Percentiles rank a stretch among this genome's conserved stretches.
Conservation (phyloP, 2,113 vertebrate species). For the Emydocephalus ijimae region DNA sequence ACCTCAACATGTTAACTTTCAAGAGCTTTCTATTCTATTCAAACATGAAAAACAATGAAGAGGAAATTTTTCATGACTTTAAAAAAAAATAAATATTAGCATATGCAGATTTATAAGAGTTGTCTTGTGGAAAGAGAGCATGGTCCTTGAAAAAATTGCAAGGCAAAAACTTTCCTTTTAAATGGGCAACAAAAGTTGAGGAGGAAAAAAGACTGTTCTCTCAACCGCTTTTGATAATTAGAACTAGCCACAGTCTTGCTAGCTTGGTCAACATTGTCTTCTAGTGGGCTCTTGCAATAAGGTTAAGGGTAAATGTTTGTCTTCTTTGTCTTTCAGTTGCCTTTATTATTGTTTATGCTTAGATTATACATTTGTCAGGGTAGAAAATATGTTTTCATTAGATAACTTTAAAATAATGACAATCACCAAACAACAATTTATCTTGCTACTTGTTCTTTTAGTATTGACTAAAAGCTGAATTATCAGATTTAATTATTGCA, state of each 20-base stretch:
- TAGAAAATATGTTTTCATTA: background rate
- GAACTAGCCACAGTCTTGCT: background rate
- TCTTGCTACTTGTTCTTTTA: background rate
- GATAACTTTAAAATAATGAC: background rate
- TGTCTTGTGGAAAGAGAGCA: background rate
- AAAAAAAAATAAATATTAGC: background rate
- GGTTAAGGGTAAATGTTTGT: background rate
- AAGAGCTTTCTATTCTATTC: too few relatives aligned
- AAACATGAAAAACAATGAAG: background rate
- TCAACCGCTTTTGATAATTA: background rate
- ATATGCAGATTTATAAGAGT: background rate
- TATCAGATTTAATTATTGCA: background rate
- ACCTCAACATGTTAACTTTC: background rate
- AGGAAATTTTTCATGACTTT: background rate
- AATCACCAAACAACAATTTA: background rate
- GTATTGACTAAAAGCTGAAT: background rate
- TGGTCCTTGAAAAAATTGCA: background rate
- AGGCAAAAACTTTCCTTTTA: background rate
- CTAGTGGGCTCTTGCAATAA: background rate
- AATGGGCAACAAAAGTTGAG: background rate
- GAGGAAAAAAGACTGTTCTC: background rate
- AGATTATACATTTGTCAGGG: background rate
- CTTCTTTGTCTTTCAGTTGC: background rate
- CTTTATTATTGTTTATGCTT: background rate
- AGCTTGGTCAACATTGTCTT: background rate